phyloP scores from a whole-genome alignment of 2,113 vertebrate species.

The Pseudorectes ferrugineus region DNA sequence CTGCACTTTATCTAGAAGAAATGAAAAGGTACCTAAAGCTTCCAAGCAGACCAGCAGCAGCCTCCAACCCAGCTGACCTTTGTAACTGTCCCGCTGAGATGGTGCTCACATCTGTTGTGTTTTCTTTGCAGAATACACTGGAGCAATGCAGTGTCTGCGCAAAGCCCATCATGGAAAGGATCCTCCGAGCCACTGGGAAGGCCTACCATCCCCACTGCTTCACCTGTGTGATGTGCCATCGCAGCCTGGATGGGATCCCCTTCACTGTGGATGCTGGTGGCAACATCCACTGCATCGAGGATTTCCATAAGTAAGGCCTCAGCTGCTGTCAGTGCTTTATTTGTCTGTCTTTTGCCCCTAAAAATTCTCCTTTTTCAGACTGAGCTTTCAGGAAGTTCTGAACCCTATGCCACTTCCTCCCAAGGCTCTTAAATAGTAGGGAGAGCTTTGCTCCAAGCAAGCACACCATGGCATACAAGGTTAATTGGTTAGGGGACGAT shows the following conservation, averaged over 20 bases:
- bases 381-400: background rate
- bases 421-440: background rate
- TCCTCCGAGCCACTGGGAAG: constrained; percentile 94
- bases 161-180: constrained; percentile 97
- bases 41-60: background rate
- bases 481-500: background rate
- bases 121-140: constrained; percentile 85
- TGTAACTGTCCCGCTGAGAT: background rate
- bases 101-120: background rate
- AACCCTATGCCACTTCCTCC: background rate
- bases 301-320: constrained; percentile 91
- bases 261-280: constrained; percentile 95
- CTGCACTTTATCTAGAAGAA: background rate
- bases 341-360: background rate
- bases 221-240: constrained; percentile 94
- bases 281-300: constrained; percentile 98
- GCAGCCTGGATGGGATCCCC: constrained; percentile 95
- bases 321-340: background rate
- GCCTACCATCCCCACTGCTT: constrained; percentile 98
- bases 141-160: constrained; percentile 92
- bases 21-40: background rate
- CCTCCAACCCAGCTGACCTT: background rate
- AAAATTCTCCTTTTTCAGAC: background rate
- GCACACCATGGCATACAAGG: background rate
- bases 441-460: background rate